phyloP scores from a whole-genome alignment of 2,113 vertebrate species.

The Sminthopsis crassicaudata region DNA sequence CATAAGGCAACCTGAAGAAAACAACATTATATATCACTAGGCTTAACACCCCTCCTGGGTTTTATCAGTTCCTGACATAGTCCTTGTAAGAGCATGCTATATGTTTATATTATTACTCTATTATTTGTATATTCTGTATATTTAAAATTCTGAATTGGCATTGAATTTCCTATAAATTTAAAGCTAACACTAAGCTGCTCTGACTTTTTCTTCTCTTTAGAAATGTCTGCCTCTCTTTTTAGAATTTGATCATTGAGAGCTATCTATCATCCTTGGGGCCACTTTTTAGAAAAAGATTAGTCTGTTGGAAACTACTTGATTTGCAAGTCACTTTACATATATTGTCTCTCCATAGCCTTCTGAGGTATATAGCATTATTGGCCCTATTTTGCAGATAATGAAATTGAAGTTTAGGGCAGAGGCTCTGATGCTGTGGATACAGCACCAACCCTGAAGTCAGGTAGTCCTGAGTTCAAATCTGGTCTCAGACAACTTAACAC shows the following conservation, averaged over 20 bases:
- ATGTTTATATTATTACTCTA: not conserved
- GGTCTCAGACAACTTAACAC: no score
- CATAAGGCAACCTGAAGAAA: no score
- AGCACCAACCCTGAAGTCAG: no score
- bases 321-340: not conserved
- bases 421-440: no score
- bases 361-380: not conserved
- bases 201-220: not conserved
- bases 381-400: not conserved
- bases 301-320: not conserved
- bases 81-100: not conserved
- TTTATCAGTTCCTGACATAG: not conserved
- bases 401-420: not conserved
- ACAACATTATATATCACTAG: not conserved
- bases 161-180: not conserved
- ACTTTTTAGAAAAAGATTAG: not conserved
- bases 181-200: not conserved
- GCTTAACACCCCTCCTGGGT: not conserved
- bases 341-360: not conserved
- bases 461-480: no score
- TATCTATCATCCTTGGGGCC: not conserved
- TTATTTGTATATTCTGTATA: not conserved
- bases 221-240: not conserved
- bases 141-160: not conserved
- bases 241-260: not conserved